Base-by-base conservation (phyloP, 2,888 invertebrate species). In the Arrhopalites spinosus region DNA sequence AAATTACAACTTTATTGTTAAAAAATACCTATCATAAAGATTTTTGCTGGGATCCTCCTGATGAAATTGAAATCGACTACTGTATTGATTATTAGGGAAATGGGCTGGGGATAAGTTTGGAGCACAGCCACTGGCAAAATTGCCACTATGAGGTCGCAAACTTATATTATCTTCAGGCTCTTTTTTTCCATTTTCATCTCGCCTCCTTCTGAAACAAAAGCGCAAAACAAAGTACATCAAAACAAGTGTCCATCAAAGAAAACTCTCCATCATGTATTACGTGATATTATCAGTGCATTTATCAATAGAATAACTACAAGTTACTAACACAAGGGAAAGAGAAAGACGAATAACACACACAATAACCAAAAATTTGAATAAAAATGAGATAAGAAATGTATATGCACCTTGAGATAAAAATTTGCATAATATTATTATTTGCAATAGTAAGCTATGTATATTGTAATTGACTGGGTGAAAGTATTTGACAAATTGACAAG, bases 111-210 rank as follows among this genome's bases (percentile, higher is more conserved):
- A 81, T 7, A 80, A 56, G 45, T 75, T 77, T 1, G 80, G 78
- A 20, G 80, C 81, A 74, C 80, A 82, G n/a, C 82, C 82, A 70
- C 78, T 80, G 2, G 80, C 77, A 73, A 82, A 82, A 64, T 79
- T 81, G 17, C 81, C 82, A 72, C 82, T 82, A 36, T 82, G 82
- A 15, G 82, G 82, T 53, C 82, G 73, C 68, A 82, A 75, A 59
- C 82, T 82, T 50, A 82, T 82, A 59, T 78, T 81, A 50, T 82
- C 82, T 50, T 79, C 79, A 23, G 59, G 56, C 17, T 76, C 77
- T 25, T 74, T 64, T 25, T 76, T 77, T 29, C 76, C 76, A 45
- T 78, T 80, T 7, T 50, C 74, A 0, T 63, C 77, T 43, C 80
- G 79, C 20, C 79, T 80, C 1, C 73, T 71, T 43, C 81, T 81